Conservation (phyloP, 2,888 invertebrate species). For the Agrochola macilenta region DNA sequence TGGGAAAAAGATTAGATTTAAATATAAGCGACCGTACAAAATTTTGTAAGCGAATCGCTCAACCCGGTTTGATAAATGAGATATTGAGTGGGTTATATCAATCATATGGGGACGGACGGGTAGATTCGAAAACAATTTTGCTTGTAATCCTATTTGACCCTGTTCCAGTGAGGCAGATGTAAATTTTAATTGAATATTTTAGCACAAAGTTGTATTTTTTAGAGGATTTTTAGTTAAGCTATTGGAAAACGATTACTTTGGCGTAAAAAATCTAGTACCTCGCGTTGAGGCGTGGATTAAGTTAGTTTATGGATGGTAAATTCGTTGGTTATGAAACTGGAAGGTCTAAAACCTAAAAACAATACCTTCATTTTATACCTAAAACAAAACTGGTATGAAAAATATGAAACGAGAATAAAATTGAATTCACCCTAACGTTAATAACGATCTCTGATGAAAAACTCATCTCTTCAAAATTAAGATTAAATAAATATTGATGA, state of each 20-base stretch:
- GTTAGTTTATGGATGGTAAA: neutral
- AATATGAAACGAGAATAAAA: neutral
- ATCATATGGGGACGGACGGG: constrained; percentile 56
- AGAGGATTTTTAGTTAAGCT: constrained; percentile 1
- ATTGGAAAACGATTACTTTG: constrained; percentile 3
- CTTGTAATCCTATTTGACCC: constrained; percentile 58
- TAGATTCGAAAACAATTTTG: constrained; percentile 65
- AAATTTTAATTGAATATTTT: constrained; percentile 65
- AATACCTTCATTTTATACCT: neutral
- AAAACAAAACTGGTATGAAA: neutral
- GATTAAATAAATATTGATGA: neutral
- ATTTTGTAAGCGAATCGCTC: constrained; percentile 47
- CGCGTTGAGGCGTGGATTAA: neutral
- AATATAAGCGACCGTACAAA: constrained; percentile 24
- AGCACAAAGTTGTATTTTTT: constrained; percentile 8
- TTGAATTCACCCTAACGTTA: no score
- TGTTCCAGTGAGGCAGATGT: constrained; percentile 40
- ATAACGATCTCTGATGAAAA: neutral
- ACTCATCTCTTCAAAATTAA: neutral
- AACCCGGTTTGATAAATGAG: constrained; percentile 64
- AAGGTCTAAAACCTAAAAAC: neutral
- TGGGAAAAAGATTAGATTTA: constrained; percentile 37
- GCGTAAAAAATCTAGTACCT: no score
- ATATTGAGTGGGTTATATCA: constrained; percentile 66
- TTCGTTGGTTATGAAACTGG: neutral